Conservation (phyloP, 2,888 invertebrate species). For the Meganola albula region DNA sequence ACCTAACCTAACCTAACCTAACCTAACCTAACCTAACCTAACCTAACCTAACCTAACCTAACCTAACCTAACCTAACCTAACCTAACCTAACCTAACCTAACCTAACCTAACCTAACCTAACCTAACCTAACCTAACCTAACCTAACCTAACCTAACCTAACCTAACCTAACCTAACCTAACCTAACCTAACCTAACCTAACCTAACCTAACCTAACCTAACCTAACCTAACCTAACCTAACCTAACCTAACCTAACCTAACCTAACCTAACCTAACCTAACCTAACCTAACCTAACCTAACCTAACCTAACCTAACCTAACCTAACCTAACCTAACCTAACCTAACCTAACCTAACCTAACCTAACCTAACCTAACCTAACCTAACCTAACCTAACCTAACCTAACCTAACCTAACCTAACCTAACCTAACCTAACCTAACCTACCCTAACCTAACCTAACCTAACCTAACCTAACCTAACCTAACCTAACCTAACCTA, state of each 20-base stretch:
- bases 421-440: slow-evolving; percentile 7
- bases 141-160: background rate
- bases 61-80: slow-evolving; percentile 21
- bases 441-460: slow-evolving; percentile 12
- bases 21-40: slow-evolving; percentile 22
- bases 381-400: slow-evolving; percentile 9
- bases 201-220: background rate
- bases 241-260: background rate
- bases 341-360: slow-evolving; percentile 11
- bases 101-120: slow-evolving; percentile 6
- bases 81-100: slow-evolving; percentile 18
- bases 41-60: slow-evolving; percentile 18
- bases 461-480: slow-evolving; percentile 7
- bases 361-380: slow-evolving; percentile 19
- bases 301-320: background rate
- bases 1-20: slow-evolving; percentile 22
- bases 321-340: background rate
- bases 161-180: background rate
- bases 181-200: background rate
- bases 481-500: slow-evolving; percentile 13
- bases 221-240: background rate
- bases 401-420: slow-evolving; percentile 13
- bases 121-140: background rate
- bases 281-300: background rate
- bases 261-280: background rate